Conservation (phyloP, 2,113 vertebrate genomes). For the Poeciliopsis occidentalis region DNA sequence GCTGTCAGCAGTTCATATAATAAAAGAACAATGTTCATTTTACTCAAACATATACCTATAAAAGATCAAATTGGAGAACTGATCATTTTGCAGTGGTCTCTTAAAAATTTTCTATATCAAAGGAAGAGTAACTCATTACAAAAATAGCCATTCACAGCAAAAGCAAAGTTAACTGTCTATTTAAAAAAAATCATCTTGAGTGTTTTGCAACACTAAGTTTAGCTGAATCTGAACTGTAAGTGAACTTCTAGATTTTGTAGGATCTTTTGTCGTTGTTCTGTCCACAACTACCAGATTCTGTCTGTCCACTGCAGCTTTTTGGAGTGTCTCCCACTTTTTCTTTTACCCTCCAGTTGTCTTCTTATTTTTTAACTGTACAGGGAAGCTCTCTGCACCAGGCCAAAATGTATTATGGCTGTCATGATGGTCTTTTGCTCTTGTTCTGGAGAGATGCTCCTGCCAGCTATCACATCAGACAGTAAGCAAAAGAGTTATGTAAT, state of each 20-base stretch:
- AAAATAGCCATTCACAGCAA: background rate
- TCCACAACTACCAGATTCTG: no score
- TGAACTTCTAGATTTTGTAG: no score
- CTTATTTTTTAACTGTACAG: background rate
- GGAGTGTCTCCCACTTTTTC: background rate
- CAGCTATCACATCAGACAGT: background rate
- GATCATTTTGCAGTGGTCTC: no score
- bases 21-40: no score
- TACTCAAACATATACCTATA: no score
- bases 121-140: background rate
- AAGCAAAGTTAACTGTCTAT: no score
- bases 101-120: background rate
- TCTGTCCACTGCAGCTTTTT: background rate
- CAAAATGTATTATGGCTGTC: background rate
- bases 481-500: background rate
- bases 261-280: no score
- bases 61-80: no score
- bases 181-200: no score
- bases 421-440: background rate
- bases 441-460: background rate
- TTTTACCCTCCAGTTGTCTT: background rate
- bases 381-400: background rate
- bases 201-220: no score
- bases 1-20: no score
- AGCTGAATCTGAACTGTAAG: no score